These are phyloP conservation scores for Argopecten irradians DNA, from an alignment of 1,140 invertebrate species.

Conservation along the genomic window DNA sequence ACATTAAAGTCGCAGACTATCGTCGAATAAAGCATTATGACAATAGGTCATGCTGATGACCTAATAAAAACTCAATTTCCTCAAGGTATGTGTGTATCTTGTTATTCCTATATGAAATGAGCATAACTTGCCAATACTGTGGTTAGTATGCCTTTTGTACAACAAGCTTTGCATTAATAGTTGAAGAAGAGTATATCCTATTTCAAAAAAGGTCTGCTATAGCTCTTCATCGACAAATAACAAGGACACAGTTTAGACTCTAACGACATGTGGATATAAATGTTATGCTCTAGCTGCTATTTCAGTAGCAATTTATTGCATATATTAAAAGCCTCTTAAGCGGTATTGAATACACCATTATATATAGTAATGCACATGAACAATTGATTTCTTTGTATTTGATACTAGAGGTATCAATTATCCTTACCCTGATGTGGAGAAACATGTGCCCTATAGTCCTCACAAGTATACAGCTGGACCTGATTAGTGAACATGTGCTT, in stretches of 20 bases:
- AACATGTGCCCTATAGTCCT: conserved; percentile 15
- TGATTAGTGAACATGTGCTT: conserved; percentile 17
- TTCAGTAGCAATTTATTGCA: not conserved
- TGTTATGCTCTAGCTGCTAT: too few species aligned
- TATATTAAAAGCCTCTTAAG: not conserved
- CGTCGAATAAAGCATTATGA: too few species aligned
- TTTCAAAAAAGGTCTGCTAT: not conserved
- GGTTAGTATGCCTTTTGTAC: too few species aligned
- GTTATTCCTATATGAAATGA: too few species aligned
- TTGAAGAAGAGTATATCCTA: too few species aligned
- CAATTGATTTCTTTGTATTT: not conserved
- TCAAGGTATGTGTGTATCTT: too few species aligned
- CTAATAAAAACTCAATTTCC: too few species aligned
- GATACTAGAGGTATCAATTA: not conserved
- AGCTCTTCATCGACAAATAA: not conserved
- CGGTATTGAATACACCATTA: not conserved
- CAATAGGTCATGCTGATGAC: too few species aligned
- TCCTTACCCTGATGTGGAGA: not conserved
- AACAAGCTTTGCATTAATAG: too few species aligned
- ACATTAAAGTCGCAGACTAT: too few species aligned
- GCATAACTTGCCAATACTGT: too few species aligned
- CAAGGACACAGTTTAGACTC: not conserved
- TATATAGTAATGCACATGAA: not conserved
- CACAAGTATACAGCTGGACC: not conserved
- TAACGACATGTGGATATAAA: not conserved